A percentile compares a stretch with the other conserved stretches of the same genome.
These are phyloP conservation scores for Passer domesticus DNA, from an alignment of 2,113 vertebrate species.

Conservation along the genomic window DNA sequence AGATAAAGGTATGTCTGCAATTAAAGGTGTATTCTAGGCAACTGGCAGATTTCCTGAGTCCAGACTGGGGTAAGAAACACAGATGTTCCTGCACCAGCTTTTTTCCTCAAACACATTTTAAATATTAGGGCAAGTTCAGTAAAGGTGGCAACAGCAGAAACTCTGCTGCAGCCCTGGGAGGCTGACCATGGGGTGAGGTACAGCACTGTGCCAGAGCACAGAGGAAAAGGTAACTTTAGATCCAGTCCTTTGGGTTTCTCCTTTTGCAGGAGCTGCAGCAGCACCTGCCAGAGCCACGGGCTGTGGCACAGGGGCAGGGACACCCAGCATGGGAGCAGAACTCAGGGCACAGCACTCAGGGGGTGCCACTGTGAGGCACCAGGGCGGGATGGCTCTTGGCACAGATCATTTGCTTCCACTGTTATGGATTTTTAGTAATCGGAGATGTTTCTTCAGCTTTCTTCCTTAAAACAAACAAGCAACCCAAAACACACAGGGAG, in stretches of 20 bases:
- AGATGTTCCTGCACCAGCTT: neutral
- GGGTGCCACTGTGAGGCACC: neutral
- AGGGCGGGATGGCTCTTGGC: neutral
- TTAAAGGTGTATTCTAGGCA: conserved; percentile 7
- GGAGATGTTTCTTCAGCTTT: neutral
- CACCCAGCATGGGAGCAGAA: fast-evolving
- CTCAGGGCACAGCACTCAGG: neutral
- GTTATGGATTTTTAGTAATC: neutral
- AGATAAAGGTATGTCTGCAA: conserved; percentile 19
- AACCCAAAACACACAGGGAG: neutral
- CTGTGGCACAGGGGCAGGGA: neutral
- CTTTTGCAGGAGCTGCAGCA: neutral
- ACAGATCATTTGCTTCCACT: neutral
- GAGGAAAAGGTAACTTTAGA: neutral
- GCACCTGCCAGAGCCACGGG: neutral
- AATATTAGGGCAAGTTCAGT: neutral
- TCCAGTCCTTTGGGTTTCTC: neutral
- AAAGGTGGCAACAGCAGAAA: neutral
- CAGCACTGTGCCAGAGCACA: neutral
- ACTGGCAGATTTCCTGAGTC: neutral
- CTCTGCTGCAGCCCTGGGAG: neutral
- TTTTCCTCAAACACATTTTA: neutral
- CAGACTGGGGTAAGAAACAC: neutral
- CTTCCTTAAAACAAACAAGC: neutral
- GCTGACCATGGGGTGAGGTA: neutral